A percentile compares a stretch with the other conserved stretches of the same genome.
Conservation (phyloP, 2,888 invertebrate genomes). For the Tetragonisca angustula region DNA sequence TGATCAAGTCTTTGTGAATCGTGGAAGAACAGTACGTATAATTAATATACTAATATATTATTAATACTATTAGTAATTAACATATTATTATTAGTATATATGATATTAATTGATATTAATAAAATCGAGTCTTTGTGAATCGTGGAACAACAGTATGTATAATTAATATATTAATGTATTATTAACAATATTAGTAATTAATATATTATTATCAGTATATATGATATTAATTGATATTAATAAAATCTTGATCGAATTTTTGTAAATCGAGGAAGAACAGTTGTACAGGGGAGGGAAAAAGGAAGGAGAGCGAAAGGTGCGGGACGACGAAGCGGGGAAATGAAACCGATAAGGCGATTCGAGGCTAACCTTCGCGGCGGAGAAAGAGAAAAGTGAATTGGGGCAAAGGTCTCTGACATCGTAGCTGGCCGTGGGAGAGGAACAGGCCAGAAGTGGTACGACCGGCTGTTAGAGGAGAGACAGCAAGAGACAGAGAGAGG, state of each 20-base stretch:
- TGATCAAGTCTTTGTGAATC: background rate
- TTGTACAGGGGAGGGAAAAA: background rate
- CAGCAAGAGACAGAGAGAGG: no score
- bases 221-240: no score
- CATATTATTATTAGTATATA: no score
- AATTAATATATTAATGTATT: no score
- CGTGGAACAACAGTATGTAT: background rate
- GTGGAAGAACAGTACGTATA: no score
- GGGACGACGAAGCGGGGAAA: slow-evolving; percentile 39
- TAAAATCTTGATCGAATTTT: no score
- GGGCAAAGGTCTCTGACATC: slow-evolving; percentile 63
- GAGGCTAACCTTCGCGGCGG: slow-evolving; percentile 54
- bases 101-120: no score
- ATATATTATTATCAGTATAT: no score
- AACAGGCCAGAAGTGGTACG: slow-evolving; percentile 41
- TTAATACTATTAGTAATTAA: no score
- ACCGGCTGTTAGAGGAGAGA: slow-evolving; percentile 28
- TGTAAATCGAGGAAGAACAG: background rate
- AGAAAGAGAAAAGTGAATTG: slow-evolving; percentile 63
- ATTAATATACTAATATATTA: no score
- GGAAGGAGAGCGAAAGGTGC: slow-evolving; percentile 28
- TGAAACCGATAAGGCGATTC: slow-evolving; percentile 47
- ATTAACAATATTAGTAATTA: no score
- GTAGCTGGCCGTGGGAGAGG: slow-evolving; percentile 50
- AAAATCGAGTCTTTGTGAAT: background rate